Percentiles rank a stretch among this genome's conserved stretches.
phyloP scores from a whole-genome alignment of 2,888 invertebrate species.

The Mesoligia furuncula region DNA sequence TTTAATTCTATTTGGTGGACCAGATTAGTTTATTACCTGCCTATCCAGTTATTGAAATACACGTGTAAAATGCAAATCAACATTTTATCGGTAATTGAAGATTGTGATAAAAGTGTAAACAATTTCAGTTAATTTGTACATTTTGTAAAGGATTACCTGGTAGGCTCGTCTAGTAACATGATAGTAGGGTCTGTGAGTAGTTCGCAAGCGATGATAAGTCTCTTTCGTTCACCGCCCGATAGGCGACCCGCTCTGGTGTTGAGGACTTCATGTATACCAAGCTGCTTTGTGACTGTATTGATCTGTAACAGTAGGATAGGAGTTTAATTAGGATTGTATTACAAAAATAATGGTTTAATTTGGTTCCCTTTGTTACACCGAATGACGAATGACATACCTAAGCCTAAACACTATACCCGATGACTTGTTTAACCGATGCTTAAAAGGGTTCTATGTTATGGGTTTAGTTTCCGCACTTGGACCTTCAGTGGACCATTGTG shows the following conservation, averaged over 20 bases:
- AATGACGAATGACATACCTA: neutral
- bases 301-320: slow-evolving; percentile 90
- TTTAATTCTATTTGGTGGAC: neutral
- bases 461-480: too few species aligned
- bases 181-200: slow-evolving; percentile 97
- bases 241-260: slow-evolving; percentile 93
- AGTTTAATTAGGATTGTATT: neutral
- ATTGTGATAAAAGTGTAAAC: neutral
- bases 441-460: too few species aligned
- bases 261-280: slow-evolving; percentile 93
- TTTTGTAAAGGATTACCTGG: slow-evolving; percentile 91
- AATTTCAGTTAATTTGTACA: neutral
- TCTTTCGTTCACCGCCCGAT: slow-evolving; percentile 97
- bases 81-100: neutral
- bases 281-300: slow-evolving; percentile 93
- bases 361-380: neutral
- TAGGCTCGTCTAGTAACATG: slow-evolving; percentile 98
- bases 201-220: slow-evolving; percentile 97
- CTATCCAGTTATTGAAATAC: neutral
- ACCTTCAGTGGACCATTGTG: too few species aligned
- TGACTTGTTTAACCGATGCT: neutral
- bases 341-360: neutral
- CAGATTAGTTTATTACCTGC: too few species aligned
- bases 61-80: neutral
- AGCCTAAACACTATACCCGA: neutral